These are phyloP conservation scores for Indri indri DNA, from an alignment of 2,113 vertebrate genomes.

Conservation along the genomic window DNA sequence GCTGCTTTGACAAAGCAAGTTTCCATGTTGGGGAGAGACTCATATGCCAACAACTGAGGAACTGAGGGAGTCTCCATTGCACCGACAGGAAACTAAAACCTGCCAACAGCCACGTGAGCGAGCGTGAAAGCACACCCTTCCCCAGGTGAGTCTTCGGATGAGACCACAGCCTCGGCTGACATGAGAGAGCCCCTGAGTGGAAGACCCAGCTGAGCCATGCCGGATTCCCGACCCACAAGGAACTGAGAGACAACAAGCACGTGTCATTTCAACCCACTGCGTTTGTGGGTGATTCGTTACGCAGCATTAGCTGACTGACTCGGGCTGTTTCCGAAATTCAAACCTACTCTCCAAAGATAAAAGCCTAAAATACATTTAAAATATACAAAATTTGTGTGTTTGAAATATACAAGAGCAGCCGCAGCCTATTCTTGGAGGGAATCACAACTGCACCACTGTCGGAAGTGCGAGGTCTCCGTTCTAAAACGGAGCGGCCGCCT, in stretches of 20 bases:
- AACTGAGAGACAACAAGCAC: too few relatives aligned
- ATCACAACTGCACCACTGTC: fast-evolving
- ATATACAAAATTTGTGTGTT: background rate
- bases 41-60: background rate
- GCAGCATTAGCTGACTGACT: background rate
- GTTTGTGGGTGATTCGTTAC: background rate
- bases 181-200: background rate
- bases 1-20: background rate
- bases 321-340: background rate
- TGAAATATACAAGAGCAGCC: background rate
- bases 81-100: background rate
- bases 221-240: background rate
- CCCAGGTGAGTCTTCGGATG: too few relatives aligned
- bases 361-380: background rate
- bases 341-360: background rate
- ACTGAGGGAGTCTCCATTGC: background rate
- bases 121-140: too few relatives aligned
- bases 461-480: background rate
- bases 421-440: background rate
- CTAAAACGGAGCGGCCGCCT: background rate
- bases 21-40: background rate
- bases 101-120: background rate
- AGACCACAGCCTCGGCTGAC: too few relatives aligned
- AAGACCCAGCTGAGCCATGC: background rate
- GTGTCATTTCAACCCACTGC: too few relatives aligned